Evolutionary conservation across 2,113 vertebrate species (phyloP).

Genomic region (Amphiprion percula): DNA sequence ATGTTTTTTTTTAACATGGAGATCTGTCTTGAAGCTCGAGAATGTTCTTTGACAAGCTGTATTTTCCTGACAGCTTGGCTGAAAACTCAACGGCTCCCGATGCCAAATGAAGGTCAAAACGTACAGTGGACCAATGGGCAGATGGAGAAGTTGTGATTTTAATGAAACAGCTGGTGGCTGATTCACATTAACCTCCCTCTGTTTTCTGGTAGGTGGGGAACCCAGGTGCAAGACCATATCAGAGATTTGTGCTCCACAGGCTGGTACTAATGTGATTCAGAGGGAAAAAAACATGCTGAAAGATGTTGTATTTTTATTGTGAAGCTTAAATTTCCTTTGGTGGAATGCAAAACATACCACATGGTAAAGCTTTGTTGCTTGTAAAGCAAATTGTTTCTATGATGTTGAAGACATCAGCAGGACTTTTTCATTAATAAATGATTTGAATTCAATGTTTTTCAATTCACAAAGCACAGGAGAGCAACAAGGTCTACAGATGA

Average conservation of each 20-base stretch:
- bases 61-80: slow-evolving; percentile 11
- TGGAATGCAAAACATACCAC: neutral
- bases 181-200: slow-evolving; percentile 39
- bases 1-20: slow-evolving; percentile 3
- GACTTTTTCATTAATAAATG: too few species aligned
- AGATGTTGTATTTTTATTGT: neutral
- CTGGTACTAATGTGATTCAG: neutral
- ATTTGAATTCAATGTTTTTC: too few species aligned
- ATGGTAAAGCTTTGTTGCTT: neutral
- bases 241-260: slow-evolving; percentile 7
- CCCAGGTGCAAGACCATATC: neutral
- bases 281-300: neutral
- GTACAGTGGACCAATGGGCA: neutral
- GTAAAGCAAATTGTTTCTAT: neutral
- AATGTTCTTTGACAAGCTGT: slow-evolving; percentile 17
- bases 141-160: neutral
- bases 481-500: too few species aligned
- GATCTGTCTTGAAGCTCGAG: slow-evolving; percentile 11
- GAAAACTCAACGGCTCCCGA: neutral
- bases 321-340: neutral
- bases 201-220: slow-evolving; percentile 15
- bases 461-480: too few species aligned
- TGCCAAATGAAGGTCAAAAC: slow-evolving; percentile 42
- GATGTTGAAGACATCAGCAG: neutral
- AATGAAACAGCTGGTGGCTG: slow-evolving; percentile 45